Evolutionary conservation across 2,888 invertebrate species (phyloP).

Genomic region (Drosophila birchii): DNA sequence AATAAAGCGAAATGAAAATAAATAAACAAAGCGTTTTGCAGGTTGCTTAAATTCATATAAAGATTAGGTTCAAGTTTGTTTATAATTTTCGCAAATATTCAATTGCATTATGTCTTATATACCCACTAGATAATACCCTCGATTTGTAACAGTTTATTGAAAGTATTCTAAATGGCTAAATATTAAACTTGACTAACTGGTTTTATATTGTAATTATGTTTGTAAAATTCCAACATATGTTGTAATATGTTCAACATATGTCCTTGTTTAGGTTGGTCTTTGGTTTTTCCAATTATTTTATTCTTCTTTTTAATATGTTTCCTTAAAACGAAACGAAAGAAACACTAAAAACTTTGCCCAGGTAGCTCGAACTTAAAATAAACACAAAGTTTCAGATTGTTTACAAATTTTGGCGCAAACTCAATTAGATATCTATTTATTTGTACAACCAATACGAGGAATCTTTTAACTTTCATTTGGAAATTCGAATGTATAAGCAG

Average conservation of each 20-base stretch:
- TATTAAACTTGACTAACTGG: no score
- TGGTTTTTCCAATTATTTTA: no score
- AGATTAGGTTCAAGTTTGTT: conserved; percentile 33
- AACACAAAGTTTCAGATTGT: neutral
- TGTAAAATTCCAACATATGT: neutral
- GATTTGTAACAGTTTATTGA: no score
- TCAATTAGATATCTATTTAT: conserved; percentile 1
- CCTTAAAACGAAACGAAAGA: neutral
- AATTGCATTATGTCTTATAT: neutral
- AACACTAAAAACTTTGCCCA: neutral
- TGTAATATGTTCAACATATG: neutral
- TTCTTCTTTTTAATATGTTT: neutral
- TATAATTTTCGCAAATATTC: conserved; percentile 13
- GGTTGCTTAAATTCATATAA: conserved; percentile 33
- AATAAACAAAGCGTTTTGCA: conserved; percentile 37
- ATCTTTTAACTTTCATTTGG: neutral
- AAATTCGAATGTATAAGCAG: neutral
- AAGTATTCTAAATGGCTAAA: neutral
- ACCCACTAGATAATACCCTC: neutral
- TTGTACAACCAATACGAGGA: neutral
- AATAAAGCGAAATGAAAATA: conserved; percentile 42
- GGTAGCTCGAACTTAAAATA: neutral
- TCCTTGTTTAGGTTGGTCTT: no score
- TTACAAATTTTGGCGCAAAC: neutral
- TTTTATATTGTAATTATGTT: neutral